Evolutionary conservation across 1,140 invertebrate genomes (phyloP), one percentile per base, ranked within the genome.

Genomic region (Cyclina sinensis): DNA sequence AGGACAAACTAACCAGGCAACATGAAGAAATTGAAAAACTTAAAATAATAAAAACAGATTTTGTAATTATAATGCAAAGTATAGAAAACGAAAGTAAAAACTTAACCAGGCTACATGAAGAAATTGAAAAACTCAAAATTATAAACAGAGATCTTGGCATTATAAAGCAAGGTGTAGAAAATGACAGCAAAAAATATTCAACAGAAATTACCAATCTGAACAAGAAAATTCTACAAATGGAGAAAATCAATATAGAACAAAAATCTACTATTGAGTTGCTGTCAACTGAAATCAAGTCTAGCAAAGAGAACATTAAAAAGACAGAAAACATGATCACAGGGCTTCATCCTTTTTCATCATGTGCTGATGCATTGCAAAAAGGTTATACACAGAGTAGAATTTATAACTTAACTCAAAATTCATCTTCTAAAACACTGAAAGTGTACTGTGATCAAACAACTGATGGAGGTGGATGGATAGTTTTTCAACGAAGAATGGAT

Each of bases 401-500:
- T 4, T 57, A 57, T 21, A 5, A 57, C n/a, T n/a, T n/a, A n/a
- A n/a, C n/a, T n/a, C n/a, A n/a, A n/a, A n/a, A n/a, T n/a, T n/a
- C n/a, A 57, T 18, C 3, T 9, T 14, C 4, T 21, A 70, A 70
- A 0, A 1, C 27, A 12, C 24, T 54, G 1, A 7, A 51, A 1
- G 54, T 82, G 16, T 82, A 37, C 35, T 82, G 79, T 65, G 57
- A 82, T 51, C 48, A 57, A 32, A 62, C 32, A 12, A 82, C 79
- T 21, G 57, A 82, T 37, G 35, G 79, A 7, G 79, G 79, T 21
- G 79, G 57, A 0, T 81, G 79, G 79, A 62, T 27, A n/a, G 79
- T 81, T 2, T 68, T 99, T 12, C 98, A 98, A 91, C 97, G 97
- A n/a, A 96, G 98, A 14, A 96, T 96, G 90, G 97, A 98, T 92